These are phyloP conservation scores for Heliocidaris erythrogramma DNA, from an alignment of 35 echinoderm and acorn worm genomes.

Conservation along the genomic window DNA sequence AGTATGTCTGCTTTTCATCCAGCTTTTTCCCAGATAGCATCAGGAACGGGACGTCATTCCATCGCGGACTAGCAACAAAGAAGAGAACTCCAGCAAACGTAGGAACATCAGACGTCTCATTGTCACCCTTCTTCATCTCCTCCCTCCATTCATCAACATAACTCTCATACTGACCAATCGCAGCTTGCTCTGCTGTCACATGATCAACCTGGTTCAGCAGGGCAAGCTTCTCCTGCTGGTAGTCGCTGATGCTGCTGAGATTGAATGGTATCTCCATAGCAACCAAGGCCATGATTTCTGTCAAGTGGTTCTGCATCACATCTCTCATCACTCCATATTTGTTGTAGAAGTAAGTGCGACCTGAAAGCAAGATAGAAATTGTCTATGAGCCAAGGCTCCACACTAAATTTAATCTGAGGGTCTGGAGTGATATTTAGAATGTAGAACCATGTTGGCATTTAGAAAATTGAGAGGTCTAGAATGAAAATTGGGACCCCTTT, in stretches of 20 bases:
- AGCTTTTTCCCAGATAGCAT: conserved; percentile 84
- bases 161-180: conserved; percentile 91
- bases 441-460: not conserved
- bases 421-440: not conserved
- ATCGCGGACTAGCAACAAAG: conserved; percentile 74
- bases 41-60: conserved; percentile 85
- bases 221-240: conserved; percentile 62
- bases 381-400: not conserved
- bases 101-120: conserved; percentile 60
- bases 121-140: conserved; percentile 59
- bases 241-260: conserved; percentile 55
- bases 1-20: conserved; percentile 72
- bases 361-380: conserved; percentile 41
- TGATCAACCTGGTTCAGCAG: conserved; percentile 68
- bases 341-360: conserved; percentile 87
- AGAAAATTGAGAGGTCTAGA: too few species aligned
- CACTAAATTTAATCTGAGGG: not conserved
- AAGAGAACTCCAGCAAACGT: conserved; percentile 76
- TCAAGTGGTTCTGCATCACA: conserved; percentile 99
- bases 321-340: conserved; percentile 96
- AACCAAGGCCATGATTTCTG: conserved; percentile 89
- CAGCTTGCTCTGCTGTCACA: conserved; percentile 60
- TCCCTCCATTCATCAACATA: conserved; percentile 72
- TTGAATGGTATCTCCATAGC: conserved; percentile 91
- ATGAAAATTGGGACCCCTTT: too few species aligned